These are phyloP conservation scores for Agrilus mali DNA, from an alignment of 2,888 invertebrate genomes.

Conservation along the genomic window DNA sequence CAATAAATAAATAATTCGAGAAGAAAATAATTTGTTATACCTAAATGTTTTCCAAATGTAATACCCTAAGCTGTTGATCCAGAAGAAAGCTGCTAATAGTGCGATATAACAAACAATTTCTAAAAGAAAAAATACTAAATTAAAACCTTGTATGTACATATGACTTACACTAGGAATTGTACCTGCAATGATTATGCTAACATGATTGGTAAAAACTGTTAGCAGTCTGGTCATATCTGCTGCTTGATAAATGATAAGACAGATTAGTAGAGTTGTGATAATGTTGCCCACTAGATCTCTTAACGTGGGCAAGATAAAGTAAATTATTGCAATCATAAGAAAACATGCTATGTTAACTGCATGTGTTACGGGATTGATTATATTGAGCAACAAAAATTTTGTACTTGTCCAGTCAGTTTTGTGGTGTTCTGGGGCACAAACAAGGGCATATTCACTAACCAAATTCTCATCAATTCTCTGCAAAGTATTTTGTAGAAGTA, in stretches of 20 bases:
- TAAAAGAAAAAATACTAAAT: conserved; percentile 32
- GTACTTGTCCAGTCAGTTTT: conserved; percentile 60
- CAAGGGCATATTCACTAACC: conserved; percentile 54
- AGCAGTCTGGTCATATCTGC: conserved; percentile 69
- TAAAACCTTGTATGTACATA: background rate
- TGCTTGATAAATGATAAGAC: conserved; percentile 63
- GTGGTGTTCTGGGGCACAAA: conserved; percentile 56
- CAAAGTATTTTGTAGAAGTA: conserved; percentile 20
- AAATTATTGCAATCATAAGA: conserved; percentile 61
- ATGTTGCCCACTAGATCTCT: conserved; percentile 76
- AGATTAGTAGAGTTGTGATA: conserved; percentile 67
- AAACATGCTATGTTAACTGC: conserved; percentile 58
- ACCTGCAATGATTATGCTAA: conserved; percentile 73
- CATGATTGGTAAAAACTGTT: conserved; percentile 66
- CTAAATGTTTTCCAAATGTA: conserved; percentile 82
- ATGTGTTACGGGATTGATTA: conserved; percentile 67
- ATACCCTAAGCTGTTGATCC: conserved; percentile 76
- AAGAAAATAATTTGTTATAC: conserved; percentile 31
- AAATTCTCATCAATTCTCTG: conserved; percentile 42
- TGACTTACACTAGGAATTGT: conserved; percentile 16
- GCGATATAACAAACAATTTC: conserved; percentile 68
- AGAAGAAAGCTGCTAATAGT: conserved; percentile 69
- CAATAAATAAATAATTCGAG: background rate
- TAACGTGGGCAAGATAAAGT: conserved; percentile 71
- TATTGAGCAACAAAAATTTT: conserved; percentile 59